Evolutionary conservation across 2,888 invertebrate genomes (phyloP), one percentile per base, ranked within the genome.

Genomic region (Fragum fragum): DNA sequence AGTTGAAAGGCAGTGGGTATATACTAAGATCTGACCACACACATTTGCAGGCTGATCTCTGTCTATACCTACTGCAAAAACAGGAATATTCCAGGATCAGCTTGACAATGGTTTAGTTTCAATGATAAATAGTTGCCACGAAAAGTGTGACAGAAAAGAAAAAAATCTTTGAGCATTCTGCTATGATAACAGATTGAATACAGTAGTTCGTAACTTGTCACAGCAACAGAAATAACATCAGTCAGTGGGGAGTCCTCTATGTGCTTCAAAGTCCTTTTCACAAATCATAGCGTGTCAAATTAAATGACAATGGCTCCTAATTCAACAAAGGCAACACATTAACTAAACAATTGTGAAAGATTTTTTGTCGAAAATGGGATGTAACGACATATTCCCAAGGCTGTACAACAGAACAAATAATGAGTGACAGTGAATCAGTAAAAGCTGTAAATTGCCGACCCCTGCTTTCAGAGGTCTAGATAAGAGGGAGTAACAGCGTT

Each of bases 261-360:
- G 3, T 36, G 14, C 32, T 32, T 32, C n/a, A 18, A 32, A 63
- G 36, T 32, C 14, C 18, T 29, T 28, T 36, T 32, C 63, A 18
- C 63, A 63, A 63, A 63, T 63, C 63, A 63, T 63, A 36, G 63
- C 63, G 63, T 63, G 63, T 63, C 63, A 63, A 63, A 63, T 63
- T 63, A 63, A 36, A 36, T n/a, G 63, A 63, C 63, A 63, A 63
- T 63, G 21, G 63, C 63, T 63, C 36, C 63, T 63, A 63, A 63
- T 63, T 32, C 36, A n/a, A 63, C 63, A 32, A 63, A 63, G 63
- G 21, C 32, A 63, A 21, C 63, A 32, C 63, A 63, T 63, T 63
- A 63, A 32, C 63, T 63, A 63, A 63, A 63, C 63, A 63, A 63
- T 63, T 63, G 28, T 28, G 28, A 63, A 29, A 63, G 63, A 63